phyloP scores from a whole-genome alignment of 2,113 vertebrate species.

The Smithornis capensis region DNA sequence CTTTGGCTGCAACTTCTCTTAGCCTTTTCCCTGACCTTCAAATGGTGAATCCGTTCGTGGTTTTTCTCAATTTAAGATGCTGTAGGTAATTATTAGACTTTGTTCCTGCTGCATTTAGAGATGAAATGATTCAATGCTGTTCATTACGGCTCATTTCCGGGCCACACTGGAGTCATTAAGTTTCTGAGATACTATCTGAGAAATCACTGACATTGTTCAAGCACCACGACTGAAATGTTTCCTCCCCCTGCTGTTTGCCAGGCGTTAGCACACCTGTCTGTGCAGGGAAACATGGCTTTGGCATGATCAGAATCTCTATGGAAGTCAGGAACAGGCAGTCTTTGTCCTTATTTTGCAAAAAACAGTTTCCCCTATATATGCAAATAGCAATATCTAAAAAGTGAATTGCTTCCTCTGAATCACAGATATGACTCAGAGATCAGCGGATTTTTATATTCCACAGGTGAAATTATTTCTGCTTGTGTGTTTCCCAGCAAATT shows the following conservation, averaged over 20 bases:
- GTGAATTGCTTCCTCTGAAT: not conserved
- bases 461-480: not conserved
- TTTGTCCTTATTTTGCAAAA: not conserved
- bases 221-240: not conserved
- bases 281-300: slow-evolving; percentile 12
- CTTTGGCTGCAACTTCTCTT: not conserved
- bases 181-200: slow-evolving; percentile 59
- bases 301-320: not conserved
- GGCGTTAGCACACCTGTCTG: not conserved
- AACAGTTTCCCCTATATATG: not conserved
- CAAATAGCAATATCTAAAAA: not conserved
- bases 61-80: slow-evolving; percentile 51
- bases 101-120: slow-evolving; percentile 64
- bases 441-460: not conserved
- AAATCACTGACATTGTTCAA: slow-evolving; percentile 59
- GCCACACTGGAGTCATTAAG: slow-evolving; percentile 58
- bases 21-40: slow-evolving; percentile 27
- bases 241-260: not conserved
- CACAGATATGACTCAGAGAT: not conserved
- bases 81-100: slow-evolving; percentile 62
- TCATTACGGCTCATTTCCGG: slow-evolving; percentile 68
- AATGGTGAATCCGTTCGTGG: slow-evolving; percentile 42
- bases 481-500: not conserved
- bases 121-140: slow-evolving; percentile 60
- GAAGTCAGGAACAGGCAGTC: not conserved